Percentiles rank a stretch among this genome's conserved stretches.
These are phyloP conservation scores for Sceliomorpha sp. DNA, from an alignment of 2,888 invertebrate genomes.

Conservation along the genomic window DNA sequence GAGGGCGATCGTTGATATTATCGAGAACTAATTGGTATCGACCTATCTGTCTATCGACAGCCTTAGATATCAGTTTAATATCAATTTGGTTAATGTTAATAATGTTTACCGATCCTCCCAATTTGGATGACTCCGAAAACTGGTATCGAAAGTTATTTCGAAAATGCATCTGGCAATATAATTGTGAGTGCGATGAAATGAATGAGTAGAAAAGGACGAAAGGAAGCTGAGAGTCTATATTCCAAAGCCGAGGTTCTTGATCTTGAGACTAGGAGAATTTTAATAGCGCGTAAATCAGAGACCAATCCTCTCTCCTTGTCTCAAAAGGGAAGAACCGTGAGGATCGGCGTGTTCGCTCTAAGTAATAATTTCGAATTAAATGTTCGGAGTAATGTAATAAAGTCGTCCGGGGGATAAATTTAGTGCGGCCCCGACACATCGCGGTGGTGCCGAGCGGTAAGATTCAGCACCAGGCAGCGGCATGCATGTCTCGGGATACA, in stretches of 20 bases:
- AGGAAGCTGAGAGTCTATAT: slow-evolving; percentile 5
- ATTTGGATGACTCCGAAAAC: too few species aligned
- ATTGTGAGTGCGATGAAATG: neutral
- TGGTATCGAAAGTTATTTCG: neutral
- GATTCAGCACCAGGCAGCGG: slow-evolving; percentile 59
- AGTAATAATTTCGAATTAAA: slow-evolving; percentile 78
- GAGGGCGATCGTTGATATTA: too few species aligned
- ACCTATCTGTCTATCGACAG: too few species aligned
- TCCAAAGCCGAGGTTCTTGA: slow-evolving; percentile 40
- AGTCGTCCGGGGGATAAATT: slow-evolving; percentile 76
- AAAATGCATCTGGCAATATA: neutral
- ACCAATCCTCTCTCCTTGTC: slow-evolving; percentile 26
- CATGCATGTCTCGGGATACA: slow-evolving; percentile 57
- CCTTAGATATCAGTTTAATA: too few species aligned
- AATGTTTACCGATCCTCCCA: too few species aligned
- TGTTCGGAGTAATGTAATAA: slow-evolving; percentile 76
- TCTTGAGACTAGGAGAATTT: slow-evolving; percentile 56
- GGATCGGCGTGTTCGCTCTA: slow-evolving; percentile 58
- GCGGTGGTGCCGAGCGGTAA: slow-evolving; percentile 47
- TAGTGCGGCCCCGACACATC: slow-evolving; percentile 67
- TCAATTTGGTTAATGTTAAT: too few species aligned
- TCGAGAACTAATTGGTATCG: too few species aligned
- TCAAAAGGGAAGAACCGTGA: slow-evolving; percentile 27
- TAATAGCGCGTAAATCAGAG: slow-evolving; percentile 69
- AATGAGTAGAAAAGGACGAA: neutral